These are phyloP conservation scores for Pterocles burchelli DNA, from an alignment of 2,113 vertebrate genomes.

Conservation along the genomic window DNA sequence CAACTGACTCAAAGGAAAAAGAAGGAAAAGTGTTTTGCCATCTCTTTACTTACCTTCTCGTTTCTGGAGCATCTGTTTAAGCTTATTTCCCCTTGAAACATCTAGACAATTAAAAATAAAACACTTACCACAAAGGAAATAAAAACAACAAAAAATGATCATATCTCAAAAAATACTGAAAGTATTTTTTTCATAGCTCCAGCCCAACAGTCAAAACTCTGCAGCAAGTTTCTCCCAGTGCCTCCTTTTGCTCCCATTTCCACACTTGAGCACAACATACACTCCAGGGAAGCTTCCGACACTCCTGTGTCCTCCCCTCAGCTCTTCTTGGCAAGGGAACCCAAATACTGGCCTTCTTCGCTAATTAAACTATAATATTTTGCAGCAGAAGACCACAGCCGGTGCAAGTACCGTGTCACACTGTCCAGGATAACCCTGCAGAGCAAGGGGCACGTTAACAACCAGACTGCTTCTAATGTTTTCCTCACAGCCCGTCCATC, in stretches of 20 bases:
- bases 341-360: rapidly evolving
- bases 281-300: background rate
- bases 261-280: rapidly evolving
- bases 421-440: background rate
- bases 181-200: background rate
- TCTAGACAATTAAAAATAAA: constrained; percentile 72
- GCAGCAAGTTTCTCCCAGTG: background rate
- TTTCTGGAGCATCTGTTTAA: constrained; percentile 83
- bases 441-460: background rate
- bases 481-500: background rate
- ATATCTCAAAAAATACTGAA: background rate
- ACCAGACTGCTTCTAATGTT: background rate
- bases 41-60: constrained; percentile 75
- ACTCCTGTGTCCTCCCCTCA: background rate
- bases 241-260: background rate
- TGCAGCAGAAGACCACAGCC: background rate
- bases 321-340: background rate
- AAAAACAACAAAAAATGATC: background rate
- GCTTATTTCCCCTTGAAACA: constrained; percentile 77
- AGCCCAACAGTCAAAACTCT: background rate
- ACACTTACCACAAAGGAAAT: background rate
- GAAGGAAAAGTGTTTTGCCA: background rate
- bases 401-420: background rate
- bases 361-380: background rate
- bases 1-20: background rate